Percentiles rank a stretch among this genome's conserved stretches.
Evolutionary conservation across 2,113 vertebrate species (phyloP).

Genomic region (Podiceps cristatus): DNA sequence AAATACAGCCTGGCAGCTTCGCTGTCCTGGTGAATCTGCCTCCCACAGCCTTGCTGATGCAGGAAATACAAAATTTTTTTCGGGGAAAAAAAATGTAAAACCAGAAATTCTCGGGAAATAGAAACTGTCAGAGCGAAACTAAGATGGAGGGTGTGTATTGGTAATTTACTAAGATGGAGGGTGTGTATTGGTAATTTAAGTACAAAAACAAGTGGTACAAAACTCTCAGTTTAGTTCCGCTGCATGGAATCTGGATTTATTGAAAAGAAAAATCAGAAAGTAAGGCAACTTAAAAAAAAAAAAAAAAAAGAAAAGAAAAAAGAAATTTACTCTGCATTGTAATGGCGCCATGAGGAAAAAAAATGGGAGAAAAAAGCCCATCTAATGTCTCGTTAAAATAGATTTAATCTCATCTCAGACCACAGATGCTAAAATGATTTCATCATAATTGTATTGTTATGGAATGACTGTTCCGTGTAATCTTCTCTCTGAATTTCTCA

Average conservation of each 20-base stretch:
- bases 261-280: slow-evolving; percentile 6
- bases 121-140: not conserved
- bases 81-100: not conserved
- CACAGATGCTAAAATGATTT: slow-evolving; percentile 66
- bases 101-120: not conserved
- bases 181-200: not conserved
- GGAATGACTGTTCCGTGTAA: slow-evolving; percentile 35
- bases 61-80: not conserved
- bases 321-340: not conserved
- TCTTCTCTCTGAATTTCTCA: slow-evolving; percentile 41
- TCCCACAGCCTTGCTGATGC: not conserved
- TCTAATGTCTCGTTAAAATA: slow-evolving; percentile 47
- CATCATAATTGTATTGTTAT: slow-evolving; percentile 69
- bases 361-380: slow-evolving; percentile 8
- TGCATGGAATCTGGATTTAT: not conserved
- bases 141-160: not conserved
- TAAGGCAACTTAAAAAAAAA: not conserved
- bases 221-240: not conserved
- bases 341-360: slow-evolving; percentile 19
- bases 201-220: not conserved
- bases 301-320: not conserved
- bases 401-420: slow-evolving; percentile 60
- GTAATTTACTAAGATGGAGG: not conserved
- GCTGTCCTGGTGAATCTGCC: not conserved
- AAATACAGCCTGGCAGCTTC: not conserved